Evolutionary conservation across 1,140 invertebrate species (phyloP).

Genomic region (Littorina saxatilis): DNA sequence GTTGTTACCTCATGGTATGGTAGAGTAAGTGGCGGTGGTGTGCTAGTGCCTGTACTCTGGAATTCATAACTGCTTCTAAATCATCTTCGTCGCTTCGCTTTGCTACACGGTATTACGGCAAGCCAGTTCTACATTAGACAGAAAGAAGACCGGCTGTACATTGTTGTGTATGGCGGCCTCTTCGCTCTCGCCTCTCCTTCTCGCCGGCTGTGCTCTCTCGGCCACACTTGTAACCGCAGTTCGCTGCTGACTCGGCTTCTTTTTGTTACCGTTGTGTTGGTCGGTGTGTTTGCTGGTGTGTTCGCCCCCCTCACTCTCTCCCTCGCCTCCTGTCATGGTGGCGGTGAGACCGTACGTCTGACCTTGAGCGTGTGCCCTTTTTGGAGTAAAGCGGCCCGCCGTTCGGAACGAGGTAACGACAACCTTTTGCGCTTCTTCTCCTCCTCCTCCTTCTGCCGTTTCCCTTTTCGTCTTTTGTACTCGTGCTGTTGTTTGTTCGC

Average conservation of each 20-base stretch:
- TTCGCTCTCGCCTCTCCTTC: neutral
- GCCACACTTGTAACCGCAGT: neutral
- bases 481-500: neutral
- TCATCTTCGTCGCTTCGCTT: neutral
- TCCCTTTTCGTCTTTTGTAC: too few relatives aligned
- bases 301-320: neutral
- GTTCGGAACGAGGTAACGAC: neutral
- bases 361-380: conserved; percentile 16
- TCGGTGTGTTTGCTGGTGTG: neutral
- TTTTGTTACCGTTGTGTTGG: neutral
- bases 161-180: conserved; percentile 19
- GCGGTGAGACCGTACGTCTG: neutral
- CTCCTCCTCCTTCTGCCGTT: neutral
- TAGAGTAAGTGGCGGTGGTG: too few relatives aligned
- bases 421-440: neutral
- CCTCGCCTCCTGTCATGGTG: neutral
- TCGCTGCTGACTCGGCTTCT: neutral
- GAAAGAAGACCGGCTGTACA: neutral
- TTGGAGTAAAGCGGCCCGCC: conserved; percentile 9
- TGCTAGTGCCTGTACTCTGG: neutral
- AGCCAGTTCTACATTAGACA: neutral
- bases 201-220: neutral
- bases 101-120: neutral
- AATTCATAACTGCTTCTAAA: neutral
- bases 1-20: neutral